A percentile compares a stretch with the other conserved stretches of the same genome.
These are phyloP conservation scores for Miltochrista miniata DNA, from an alignment of 2,888 invertebrate genomes.

Conservation along the genomic window DNA sequence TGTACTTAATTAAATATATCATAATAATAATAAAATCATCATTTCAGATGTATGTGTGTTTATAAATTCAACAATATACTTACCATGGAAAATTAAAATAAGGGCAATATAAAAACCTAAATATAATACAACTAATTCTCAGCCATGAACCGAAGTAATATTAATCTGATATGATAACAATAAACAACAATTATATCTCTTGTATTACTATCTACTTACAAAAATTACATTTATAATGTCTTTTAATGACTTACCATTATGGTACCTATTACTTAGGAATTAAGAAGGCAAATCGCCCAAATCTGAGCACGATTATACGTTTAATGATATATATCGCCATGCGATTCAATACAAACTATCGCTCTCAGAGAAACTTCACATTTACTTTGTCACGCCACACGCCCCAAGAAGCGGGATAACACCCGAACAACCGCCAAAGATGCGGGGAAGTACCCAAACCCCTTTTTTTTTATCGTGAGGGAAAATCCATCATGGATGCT, in stretches of 20 bases:
- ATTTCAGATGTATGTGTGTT: no score
- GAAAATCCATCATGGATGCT: no score
- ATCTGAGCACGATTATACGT: neutral
- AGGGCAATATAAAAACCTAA: neutral
- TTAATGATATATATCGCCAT: neutral
- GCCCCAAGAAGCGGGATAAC: no score
- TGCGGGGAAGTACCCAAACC: no score
- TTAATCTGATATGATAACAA: no score
- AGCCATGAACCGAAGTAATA: neutral
- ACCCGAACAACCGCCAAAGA: no score
- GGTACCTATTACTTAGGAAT: slow-evolving; percentile 6
- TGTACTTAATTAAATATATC: no score
- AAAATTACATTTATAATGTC: slow-evolving; percentile 24
- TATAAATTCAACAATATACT: slow-evolving; percentile 1
- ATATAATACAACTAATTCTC: slow-evolving; percentile 3
- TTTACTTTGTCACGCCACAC: no score
- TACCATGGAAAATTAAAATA: neutral
- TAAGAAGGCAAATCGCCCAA: slow-evolving; percentile 1
- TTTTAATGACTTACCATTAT: slow-evolving; percentile 7
- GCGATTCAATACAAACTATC: neutral
- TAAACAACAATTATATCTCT: neutral
- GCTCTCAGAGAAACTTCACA: no score
- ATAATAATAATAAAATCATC: no score
- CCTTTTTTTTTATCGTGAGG: no score
- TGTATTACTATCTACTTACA: slow-evolving; percentile 2